Conservation (phyloP, 2,113 vertebrate genomes). For the Donacobius atricapilla region DNA sequence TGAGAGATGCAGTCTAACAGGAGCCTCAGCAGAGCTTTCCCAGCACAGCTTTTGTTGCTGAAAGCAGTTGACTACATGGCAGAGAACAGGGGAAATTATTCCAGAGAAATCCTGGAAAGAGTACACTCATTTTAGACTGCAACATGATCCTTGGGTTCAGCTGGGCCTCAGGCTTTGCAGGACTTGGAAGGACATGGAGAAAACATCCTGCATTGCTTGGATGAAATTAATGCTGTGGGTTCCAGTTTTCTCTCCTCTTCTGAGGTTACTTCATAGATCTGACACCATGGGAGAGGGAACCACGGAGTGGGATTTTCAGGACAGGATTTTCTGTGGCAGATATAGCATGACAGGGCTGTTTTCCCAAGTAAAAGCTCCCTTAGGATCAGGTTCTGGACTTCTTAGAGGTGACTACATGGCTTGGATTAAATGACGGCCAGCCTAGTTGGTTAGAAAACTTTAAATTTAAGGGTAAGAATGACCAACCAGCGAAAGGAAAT, state of each 20-base stretch:
- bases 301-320: neutral
- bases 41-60: neutral
- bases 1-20: neutral
- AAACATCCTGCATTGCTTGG: neutral
- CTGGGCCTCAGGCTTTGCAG: neutral
- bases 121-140: neutral
- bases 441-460: neutral
- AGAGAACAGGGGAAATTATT: neutral
- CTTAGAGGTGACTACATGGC: neutral
- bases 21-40: neutral
- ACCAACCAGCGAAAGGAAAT: neutral
- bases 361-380: neutral
- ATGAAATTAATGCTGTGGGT: neutral
- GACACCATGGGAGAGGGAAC: neutral
- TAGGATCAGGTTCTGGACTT: neutral
- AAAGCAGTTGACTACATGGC: neutral
- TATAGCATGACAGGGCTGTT: neutral
- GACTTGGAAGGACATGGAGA: neutral
- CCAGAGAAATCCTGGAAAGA: neutral
- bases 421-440: neutral
- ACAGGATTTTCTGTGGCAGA: too few relatives aligned
- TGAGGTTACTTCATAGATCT: neutral
- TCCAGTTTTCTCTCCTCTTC: neutral
- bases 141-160: neutral
- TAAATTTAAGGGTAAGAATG: neutral